Evolutionary conservation across 1,140 invertebrate species (phyloP).

Genomic region (Orchestia grillus): DNA sequence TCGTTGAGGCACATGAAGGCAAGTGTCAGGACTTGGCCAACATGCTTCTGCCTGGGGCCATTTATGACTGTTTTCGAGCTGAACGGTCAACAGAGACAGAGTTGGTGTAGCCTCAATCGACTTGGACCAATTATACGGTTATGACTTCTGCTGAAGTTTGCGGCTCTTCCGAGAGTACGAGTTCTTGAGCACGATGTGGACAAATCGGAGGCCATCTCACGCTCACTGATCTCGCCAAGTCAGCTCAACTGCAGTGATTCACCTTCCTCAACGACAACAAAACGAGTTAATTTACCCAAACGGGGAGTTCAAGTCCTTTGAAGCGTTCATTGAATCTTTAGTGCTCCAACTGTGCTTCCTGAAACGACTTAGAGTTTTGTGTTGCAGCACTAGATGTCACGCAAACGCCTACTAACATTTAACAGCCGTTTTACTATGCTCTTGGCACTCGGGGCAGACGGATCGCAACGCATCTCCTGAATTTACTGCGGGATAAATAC

Average conservation of each 20-base stretch:
- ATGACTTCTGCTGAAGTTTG: constrained; percentile 8
- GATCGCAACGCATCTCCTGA: neutral
- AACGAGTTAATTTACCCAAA: neutral
- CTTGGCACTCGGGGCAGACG: neutral
- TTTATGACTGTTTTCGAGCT: constrained; percentile 26
- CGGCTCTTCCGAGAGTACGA: neutral
- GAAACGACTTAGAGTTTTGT: neutral
- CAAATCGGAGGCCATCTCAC: neutral
- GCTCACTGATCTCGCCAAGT: neutral
- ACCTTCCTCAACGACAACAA: neutral
- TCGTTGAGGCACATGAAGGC: neutral
- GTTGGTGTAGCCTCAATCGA: constrained; percentile 17
- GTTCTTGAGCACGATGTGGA: constrained; percentile 3
- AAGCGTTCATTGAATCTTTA: neutral
- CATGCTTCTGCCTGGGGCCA: neutral
- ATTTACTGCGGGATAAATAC: neutral
- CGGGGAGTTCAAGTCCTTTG: neutral
- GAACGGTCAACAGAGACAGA: neutral
- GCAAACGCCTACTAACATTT: neutral
- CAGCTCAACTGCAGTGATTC: neutral
- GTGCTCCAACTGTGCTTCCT: neutral
- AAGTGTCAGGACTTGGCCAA: constrained; percentile 3
- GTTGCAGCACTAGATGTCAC: neutral
- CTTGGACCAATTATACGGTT: constrained; percentile 18
- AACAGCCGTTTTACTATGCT: neutral